phyloP scores from a whole-genome alignment of 2,888 invertebrate genomes.

The Boloria euphrosyne region DNA sequence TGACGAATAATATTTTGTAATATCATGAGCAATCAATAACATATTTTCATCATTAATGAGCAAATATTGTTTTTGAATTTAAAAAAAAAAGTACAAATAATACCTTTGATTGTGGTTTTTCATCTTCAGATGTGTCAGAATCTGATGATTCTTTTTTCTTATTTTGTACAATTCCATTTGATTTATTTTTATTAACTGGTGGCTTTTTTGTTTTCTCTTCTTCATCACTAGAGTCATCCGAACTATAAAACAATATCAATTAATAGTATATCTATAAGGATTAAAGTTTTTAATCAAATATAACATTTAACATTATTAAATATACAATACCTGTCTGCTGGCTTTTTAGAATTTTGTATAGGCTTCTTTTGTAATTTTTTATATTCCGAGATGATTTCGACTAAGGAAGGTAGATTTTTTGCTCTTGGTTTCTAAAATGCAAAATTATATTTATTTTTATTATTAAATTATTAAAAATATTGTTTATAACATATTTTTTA shows the following conservation, averaged over 20 bases:
- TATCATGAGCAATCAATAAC: slow-evolving; percentile 54
- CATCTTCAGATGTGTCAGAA: slow-evolving; percentile 70
- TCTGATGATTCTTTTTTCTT: slow-evolving; percentile 65
- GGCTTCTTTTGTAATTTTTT: slow-evolving; percentile 38
- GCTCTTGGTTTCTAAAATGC: slow-evolving; percentile 82
- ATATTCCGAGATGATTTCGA: slow-evolving; percentile 74
- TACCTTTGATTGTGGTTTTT: slow-evolving; percentile 50
- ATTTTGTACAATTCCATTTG: slow-evolving; percentile 56
- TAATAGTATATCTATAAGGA: neutral
- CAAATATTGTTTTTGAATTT: neutral
- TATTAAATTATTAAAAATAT: too few relatives aligned
- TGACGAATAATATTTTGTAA: slow-evolving; percentile 60
- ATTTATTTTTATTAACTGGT: slow-evolving; percentile 60
- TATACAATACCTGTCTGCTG: slow-evolving; percentile 44
- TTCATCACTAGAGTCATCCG: slow-evolving; percentile 61
- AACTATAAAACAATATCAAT: slow-evolving; percentile 40
- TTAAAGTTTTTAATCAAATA: neutral
- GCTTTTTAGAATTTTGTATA: slow-evolving; percentile 36
- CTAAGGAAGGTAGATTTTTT: slow-evolving; percentile 85
- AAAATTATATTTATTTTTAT: slow-evolving; percentile 25
- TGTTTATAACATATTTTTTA: neutral
- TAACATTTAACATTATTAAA: neutral
- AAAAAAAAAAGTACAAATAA: neutral
- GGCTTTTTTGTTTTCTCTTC: slow-evolving; percentile 52
- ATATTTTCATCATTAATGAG: slow-evolving; percentile 55